Conservation (phyloP, 2,113 vertebrate species). For the Mastomys coucha region DNA sequence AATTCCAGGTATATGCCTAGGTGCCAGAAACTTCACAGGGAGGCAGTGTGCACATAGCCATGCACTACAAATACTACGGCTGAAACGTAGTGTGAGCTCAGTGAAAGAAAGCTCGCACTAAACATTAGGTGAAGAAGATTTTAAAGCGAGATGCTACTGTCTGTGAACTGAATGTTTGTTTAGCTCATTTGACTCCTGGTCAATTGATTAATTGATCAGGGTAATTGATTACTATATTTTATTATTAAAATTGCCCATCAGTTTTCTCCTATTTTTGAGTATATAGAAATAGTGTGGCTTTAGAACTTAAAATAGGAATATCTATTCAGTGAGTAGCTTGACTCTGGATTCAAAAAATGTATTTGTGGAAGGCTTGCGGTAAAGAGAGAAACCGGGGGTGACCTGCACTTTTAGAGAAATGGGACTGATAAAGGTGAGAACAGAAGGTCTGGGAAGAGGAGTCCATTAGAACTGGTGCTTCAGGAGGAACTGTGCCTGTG, state of each 20-base stretch:
- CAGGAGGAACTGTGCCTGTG: fast-evolving
- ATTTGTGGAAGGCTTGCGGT: neutral
- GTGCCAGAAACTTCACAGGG: neutral
- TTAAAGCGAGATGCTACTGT: neutral
- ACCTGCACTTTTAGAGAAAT: neutral
- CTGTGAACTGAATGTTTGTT: neutral
- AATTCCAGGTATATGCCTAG: neutral
- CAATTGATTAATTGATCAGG: no score
- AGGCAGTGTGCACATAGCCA: neutral
- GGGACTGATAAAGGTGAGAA: neutral
- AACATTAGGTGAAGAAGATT: neutral
- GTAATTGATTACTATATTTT: neutral
- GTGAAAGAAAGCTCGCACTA: neutral
- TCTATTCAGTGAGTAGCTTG: conserved; percentile 37
- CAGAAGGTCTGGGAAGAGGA: neutral
- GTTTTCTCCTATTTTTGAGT: conserved; percentile 8
- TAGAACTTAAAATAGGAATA: conserved; percentile 29
- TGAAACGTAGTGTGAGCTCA: neutral
- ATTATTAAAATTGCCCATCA: neutral
- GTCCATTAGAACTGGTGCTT: neutral
- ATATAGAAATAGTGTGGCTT: neutral
- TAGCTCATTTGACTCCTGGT: neutral
- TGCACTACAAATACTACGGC: neutral
- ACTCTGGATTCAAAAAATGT: neutral
- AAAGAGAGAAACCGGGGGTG: neutral